Conservation (phyloP, 1,140 invertebrate genomes). For the Hylaeus anthracinus region DNA sequence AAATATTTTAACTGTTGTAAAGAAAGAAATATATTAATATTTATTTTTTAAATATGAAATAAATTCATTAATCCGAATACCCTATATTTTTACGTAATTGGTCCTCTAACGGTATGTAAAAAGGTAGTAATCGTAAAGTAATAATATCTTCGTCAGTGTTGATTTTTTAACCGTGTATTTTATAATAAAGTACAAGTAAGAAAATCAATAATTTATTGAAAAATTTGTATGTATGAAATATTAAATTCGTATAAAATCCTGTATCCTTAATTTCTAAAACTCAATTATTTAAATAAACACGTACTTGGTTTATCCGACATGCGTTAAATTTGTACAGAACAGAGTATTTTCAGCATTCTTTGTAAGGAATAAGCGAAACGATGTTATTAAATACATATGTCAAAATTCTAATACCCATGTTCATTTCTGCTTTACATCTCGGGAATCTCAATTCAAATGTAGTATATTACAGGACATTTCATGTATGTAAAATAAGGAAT, state of each 20-base stretch:
- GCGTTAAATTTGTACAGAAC: constrained; percentile 24
- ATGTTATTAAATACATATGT: neutral
- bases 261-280: neutral
- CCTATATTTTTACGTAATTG: neutral
- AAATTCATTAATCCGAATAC: constrained; percentile 15
- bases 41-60: constrained; percentile 11
- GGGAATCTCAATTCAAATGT: neutral
- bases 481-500: neutral
- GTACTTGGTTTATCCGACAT: neutral
- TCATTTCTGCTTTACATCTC: neutral
- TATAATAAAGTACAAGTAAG: neutral
- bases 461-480: neutral
- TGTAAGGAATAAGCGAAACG: constrained; percentile 21
- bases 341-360: constrained; percentile 8
- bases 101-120: neutral
- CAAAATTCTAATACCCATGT: constrained; percentile 1
- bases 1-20: neutral
- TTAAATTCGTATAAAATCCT: constrained; percentile 2
- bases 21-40: neutral
- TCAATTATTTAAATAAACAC: constrained; percentile 29
- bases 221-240: constrained; percentile 6
- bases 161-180: constrained; percentile 3
- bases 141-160: neutral
- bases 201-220: constrained; percentile 31
- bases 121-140: neutral